Conservation (phyloP, 2,888 invertebrate species). For the Leptothorax acervorum region DNA sequence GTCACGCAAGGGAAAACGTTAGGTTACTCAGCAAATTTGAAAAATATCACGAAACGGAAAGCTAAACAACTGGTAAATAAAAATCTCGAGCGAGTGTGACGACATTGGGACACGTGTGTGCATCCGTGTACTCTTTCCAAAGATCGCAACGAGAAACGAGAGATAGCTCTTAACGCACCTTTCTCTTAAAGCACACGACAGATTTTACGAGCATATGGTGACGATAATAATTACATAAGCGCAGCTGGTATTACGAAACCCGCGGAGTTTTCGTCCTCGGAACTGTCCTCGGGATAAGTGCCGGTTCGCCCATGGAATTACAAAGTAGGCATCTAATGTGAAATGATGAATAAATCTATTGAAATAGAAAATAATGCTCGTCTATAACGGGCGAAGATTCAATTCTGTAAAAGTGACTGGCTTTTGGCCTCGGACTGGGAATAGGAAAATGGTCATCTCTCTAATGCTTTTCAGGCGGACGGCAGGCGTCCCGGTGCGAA, state of each 20-base stretch:
- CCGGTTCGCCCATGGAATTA: background rate
- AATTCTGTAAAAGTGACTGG: background rate
- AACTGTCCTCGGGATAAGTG: background rate
- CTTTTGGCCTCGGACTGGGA: too few species aligned
- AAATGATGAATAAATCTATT: background rate
- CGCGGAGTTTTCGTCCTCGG: background rate
- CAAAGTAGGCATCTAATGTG: background rate
- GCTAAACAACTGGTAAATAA: background rate
- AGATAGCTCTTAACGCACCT: background rate
- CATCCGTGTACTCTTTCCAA: background rate
- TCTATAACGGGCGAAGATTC: background rate
- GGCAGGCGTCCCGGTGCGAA: background rate
- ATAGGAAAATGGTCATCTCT: background rate
- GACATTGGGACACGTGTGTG: background rate
- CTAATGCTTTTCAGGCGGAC: background rate
- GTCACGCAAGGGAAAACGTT: background rate
- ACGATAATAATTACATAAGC: conserved; percentile 17
- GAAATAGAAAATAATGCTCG: background rate
- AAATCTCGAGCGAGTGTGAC: background rate
- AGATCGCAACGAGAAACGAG: background rate
- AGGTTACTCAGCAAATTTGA: conserved; percentile 7
- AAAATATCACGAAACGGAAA: background rate
- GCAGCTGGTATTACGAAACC: background rate
- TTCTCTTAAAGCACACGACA: background rate
- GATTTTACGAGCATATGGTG: background rate